Percentiles rank a stretch among this genome's conserved stretches.
phyloP scores from a whole-genome alignment of 2,888 invertebrate species.

The Dasysyrphus tricinctus region DNA sequence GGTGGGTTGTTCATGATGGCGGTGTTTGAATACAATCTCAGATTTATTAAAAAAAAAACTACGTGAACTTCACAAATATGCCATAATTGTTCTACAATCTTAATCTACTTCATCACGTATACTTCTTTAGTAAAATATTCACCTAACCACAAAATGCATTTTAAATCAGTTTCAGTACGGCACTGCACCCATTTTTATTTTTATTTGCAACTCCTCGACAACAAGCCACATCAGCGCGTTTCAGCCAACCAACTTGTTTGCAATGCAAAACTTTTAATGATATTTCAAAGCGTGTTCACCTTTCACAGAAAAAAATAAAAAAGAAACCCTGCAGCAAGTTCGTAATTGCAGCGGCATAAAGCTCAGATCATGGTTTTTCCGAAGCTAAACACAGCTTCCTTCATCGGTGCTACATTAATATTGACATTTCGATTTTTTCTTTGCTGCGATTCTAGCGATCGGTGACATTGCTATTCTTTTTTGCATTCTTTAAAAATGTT shows the following conservation, averaged over 20 bases:
- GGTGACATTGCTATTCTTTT: constrained; percentile 15
- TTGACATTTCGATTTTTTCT: constrained; percentile 60
- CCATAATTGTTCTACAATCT: constrained; percentile 8
- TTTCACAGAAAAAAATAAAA: constrained; percentile 45
- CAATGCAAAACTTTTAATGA: constrained; percentile 54
- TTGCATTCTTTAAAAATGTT: constrained; percentile 66
- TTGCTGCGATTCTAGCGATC: constrained; percentile 23
- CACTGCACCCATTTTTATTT: constrained; percentile 59
- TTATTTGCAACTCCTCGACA: constrained; percentile 49
- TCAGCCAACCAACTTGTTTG: constrained; percentile 50
- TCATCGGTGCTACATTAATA: constrained; percentile 22
- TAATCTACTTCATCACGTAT: neutral
- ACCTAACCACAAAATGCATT: constrained; percentile 44
- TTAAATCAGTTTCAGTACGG: constrained; percentile 36
- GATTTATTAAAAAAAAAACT: neutral
- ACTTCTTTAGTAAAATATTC: neutral
- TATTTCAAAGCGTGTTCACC: constrained; percentile 66
- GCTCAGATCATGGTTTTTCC: constrained; percentile 40
- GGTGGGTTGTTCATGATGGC: neutral
- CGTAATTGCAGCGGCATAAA: constrained; percentile 49
- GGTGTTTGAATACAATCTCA: neutral
- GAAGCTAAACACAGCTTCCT: constrained; percentile 23
- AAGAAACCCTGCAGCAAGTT: constrained; percentile 55
- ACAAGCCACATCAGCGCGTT: constrained; percentile 34
- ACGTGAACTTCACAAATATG: neutral